phyloP scores from a whole-genome alignment of 1,140 invertebrate genomes.

The Eurytemora carolleeae region DNA sequence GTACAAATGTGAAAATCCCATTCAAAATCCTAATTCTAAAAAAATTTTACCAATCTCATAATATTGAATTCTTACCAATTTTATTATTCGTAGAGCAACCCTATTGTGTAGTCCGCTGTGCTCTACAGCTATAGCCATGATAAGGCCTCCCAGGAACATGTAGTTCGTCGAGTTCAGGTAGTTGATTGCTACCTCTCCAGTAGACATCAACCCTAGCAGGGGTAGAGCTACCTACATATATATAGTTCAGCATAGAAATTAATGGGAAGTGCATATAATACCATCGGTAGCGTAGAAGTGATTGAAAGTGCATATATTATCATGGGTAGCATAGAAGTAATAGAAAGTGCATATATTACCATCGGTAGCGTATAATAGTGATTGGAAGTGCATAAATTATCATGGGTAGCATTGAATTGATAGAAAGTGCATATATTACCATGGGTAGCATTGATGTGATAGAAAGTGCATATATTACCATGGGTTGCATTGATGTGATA shows the following conservation, averaged over 20 bases:
- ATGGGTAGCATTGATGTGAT: neutral
- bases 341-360: neutral
- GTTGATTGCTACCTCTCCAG: slow-evolving; percentile 17
- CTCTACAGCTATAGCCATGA: slow-evolving; percentile 30
- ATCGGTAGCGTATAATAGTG: neutral
- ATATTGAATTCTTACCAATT: slow-evolving; percentile 25
- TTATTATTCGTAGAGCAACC: slow-evolving; percentile 26
- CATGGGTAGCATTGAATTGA: neutral
- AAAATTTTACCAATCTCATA: slow-evolving; percentile 24
- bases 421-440: neutral
- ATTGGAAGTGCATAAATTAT: neutral
- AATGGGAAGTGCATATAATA: neutral
- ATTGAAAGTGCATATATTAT: neutral
- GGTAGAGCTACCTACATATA: slow-evolving; percentile 15
- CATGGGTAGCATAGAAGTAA: neutral
- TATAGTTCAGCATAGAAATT: neutral
- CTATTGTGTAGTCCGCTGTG: slow-evolving; percentile 27
- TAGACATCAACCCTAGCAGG: slow-evolving; percentile 17
- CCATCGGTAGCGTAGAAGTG: neutral
- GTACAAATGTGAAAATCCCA: neutral
- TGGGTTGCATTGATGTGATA: too few species aligned
- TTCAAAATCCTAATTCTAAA: slow-evolving; percentile 20
- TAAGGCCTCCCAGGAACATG: slow-evolving; percentile 34
- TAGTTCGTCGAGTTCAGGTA: slow-evolving; percentile 30
- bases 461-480: too few species aligned